Conservation (phyloP, 2,113 vertebrate genomes). For the Scomber colias region DNA sequence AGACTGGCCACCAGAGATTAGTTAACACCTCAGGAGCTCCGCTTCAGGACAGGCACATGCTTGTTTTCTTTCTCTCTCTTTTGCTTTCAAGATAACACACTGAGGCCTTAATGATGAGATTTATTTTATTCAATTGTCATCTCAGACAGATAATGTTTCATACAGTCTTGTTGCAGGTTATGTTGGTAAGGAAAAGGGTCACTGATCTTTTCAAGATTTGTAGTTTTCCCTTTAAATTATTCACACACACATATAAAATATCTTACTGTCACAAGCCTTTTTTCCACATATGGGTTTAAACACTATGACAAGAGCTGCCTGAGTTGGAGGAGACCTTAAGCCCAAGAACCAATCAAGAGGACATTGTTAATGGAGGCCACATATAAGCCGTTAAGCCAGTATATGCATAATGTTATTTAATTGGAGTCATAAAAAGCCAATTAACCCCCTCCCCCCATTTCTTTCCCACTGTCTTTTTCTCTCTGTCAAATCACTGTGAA, state of each 20-base stretch:
- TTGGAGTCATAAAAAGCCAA: conserved; percentile 90
- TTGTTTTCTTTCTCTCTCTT: conserved; percentile 82
- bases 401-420: conserved; percentile 90
- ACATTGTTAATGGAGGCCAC: conserved; percentile 89
- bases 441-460: conserved; percentile 80
- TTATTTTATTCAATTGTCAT: conserved; percentile 80
- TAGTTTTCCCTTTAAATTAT: conserved; percentile 65
- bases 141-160: conserved; percentile 45
- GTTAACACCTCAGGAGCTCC: conserved; percentile 90
- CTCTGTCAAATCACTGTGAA: conserved; percentile 54
- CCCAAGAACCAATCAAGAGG: conserved; percentile 87
- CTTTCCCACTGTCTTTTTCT: conserved; percentile 55
- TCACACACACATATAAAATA: conserved; percentile 53
- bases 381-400: conserved; percentile 88
- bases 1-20: conserved; percentile 90
- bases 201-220: conserved; percentile 63
- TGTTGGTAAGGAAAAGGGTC: conserved; percentile 41
- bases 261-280: conserved; percentile 60
- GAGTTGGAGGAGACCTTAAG: conserved; percentile 84
- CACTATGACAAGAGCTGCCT: conserved; percentile 69
- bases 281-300: conserved; percentile 72
- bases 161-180: conserved; percentile 54
- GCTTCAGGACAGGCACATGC: conserved; percentile 85
- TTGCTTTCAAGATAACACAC: conserved; percentile 68
- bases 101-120: conserved; percentile 71